phyloP scores from a whole-genome alignment of 2,113 vertebrate genomes.

The Callipepla californica region DNA sequence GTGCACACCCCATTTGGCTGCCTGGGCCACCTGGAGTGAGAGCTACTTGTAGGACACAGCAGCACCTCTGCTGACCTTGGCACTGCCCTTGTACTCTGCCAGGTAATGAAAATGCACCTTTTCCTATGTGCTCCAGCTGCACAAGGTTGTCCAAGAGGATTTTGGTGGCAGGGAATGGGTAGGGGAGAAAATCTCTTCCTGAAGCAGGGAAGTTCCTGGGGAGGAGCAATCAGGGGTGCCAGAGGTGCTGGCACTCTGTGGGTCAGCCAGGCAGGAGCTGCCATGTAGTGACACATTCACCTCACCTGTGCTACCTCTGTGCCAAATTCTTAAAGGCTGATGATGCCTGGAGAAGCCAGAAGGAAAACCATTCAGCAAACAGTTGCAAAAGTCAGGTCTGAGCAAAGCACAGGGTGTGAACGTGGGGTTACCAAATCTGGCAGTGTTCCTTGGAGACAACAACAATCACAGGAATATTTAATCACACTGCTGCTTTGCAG shows the following conservation, averaged over 20 bases:
- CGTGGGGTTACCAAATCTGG: not conserved
- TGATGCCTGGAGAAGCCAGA: slow-evolving; percentile 62
- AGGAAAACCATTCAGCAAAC: slow-evolving; percentile 60
- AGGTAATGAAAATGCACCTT: not conserved
- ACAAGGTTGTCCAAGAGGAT: too few species aligned
- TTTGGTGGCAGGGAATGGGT: not conserved
- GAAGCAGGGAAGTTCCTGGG: not conserved
- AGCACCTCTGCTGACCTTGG: not conserved
- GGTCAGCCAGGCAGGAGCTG: not conserved
- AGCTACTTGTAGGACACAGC: not conserved
- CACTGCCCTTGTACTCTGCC: not conserved
- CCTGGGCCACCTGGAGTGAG: not conserved
- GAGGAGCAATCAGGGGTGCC: not conserved
- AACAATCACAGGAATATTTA: slow-evolving; percentile 49
- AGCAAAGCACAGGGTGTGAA: slow-evolving; percentile 70
- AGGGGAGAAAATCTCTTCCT: not conserved
- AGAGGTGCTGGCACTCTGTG: not conserved
- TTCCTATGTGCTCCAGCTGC: not conserved
- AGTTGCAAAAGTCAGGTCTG: slow-evolving; percentile 69
- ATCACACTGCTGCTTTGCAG: not conserved
- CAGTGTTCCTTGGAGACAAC: slow-evolving; percentile 31
- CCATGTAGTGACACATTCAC: not conserved
- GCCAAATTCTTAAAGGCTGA: slow-evolving; percentile 29
- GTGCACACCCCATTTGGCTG: not conserved
- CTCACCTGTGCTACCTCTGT: not conserved